These are phyloP conservation scores for Limnephilus marmoratus DNA, from an alignment of 2,888 invertebrate genomes.

Conservation along the genomic window DNA sequence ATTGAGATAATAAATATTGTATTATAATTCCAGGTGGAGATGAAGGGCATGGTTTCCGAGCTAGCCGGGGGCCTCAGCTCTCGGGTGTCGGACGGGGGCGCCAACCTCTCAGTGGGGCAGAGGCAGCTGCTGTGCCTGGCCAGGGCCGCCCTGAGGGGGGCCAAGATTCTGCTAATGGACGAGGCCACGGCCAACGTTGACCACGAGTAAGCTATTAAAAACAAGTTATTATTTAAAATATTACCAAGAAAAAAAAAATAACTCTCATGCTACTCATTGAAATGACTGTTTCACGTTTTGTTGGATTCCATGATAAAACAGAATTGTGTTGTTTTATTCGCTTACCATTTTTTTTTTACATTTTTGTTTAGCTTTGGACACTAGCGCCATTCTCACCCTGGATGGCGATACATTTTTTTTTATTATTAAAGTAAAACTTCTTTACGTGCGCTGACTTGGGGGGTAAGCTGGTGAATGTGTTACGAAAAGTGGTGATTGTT, in stretches of 20 bases:
- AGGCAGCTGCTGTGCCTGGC: constrained; percentile 84
- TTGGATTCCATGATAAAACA: too few relatives aligned
- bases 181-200: constrained; percentile 96
- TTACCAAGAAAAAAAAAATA: background rate
- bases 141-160: constrained; percentile 83
- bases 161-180: constrained; percentile 84
- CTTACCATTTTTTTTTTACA: too few relatives aligned
- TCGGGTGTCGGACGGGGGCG: constrained; percentile 81
- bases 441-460: too few relatives aligned
- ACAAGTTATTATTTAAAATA: background rate
- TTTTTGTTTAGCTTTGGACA: too few relatives aligned
- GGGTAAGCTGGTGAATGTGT: too few relatives aligned
- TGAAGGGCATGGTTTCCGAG: constrained; percentile 78
- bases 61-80: constrained; percentile 78
- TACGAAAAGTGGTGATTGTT: too few relatives aligned
- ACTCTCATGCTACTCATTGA: background rate
- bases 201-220: constrained; percentile 79
- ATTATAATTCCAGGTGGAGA: constrained; percentile 76
- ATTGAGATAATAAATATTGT: background rate
- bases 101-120: constrained; percentile 84
- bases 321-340: too few relatives aligned
- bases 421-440: too few relatives aligned
- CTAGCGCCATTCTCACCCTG: too few relatives aligned
- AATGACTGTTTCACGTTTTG: too few relatives aligned
- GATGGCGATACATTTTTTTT: too few relatives aligned